These are phyloP conservation scores for Anas bahamensis DNA, from an alignment of 2,797 vertebrate species.

Conservation along the genomic window DNA sequence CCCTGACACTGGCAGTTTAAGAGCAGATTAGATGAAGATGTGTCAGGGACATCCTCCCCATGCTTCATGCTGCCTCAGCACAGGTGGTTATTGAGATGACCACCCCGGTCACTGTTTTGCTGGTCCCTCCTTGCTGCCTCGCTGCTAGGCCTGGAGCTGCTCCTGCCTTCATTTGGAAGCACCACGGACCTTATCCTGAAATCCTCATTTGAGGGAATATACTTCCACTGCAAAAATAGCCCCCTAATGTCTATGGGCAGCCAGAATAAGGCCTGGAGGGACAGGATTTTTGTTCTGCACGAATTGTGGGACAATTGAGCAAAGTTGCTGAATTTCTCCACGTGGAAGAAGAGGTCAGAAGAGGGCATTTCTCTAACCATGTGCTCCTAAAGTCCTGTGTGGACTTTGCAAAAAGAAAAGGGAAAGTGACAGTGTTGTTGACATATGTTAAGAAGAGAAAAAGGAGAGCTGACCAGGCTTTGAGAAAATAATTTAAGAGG, in stretches of 20 bases:
- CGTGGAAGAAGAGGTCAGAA: background rate
- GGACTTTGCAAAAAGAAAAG: background rate
- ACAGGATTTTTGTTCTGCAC: background rate
- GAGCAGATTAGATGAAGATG: background rate
- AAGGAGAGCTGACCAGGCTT: background rate
- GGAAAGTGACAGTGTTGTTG: background rate
- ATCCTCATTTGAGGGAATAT: background rate
- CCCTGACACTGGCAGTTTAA: background rate
- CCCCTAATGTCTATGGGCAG: background rate
- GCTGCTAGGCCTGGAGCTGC: background rate
- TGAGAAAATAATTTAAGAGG: constrained; percentile 16
- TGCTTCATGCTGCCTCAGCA: background rate
- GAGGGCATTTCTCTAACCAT: background rate
- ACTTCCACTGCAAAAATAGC: background rate
- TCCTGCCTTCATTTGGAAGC: background rate
- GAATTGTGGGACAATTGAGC: accelerated
- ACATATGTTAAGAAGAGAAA: background rate
- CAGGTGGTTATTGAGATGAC: background rate
- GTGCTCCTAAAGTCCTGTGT: background rate
- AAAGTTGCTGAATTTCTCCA: background rate
- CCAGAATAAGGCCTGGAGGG: background rate
- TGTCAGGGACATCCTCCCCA: background rate
- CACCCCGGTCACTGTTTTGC: background rate
- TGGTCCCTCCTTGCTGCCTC: background rate
- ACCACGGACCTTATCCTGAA: background rate